Evolutionary conservation across 2,797 vertebrate species (phyloP).

Genomic region (Zenarchopterus dispar): DNA sequence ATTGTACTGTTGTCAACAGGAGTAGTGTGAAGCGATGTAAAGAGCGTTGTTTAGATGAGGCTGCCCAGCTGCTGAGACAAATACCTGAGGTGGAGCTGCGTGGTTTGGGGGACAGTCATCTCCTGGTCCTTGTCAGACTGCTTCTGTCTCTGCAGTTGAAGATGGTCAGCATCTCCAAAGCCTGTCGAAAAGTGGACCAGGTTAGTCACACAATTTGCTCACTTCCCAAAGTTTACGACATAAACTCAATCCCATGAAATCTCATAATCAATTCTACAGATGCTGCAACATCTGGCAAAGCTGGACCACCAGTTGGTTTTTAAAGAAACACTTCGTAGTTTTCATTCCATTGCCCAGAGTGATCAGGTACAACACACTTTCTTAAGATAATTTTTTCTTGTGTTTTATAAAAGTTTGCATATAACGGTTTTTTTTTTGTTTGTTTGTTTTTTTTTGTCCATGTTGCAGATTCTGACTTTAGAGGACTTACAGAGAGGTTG

Average conservation of each 20-base stretch:
- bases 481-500: constrained; percentile 85
- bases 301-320: constrained; percentile 73
- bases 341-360: constrained; percentile 57
- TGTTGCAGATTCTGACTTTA: constrained; percentile 70
- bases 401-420: not conserved
- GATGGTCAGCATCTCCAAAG: constrained; percentile 78
- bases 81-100: constrained; percentile 66
- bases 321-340: constrained; percentile 65
- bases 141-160: constrained; percentile 85
- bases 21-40: constrained; percentile 81
- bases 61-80: constrained; percentile 70
- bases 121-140: constrained; percentile 79
- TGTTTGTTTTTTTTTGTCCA: constrained; percentile 7
- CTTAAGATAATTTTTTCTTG: not conserved
- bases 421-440: constrained; percentile 10
- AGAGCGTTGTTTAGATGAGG: constrained; percentile 86
- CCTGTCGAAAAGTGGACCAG: constrained; percentile 89
- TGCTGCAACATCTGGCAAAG: constrained; percentile 77
- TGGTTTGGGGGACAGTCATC: constrained; percentile 45
- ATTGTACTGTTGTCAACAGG: constrained; percentile 65
- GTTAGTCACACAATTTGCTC: constrained; percentile 54
- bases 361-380: constrained; percentile 68
- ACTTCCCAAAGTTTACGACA: not conserved
- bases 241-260: not conserved
- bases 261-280: constrained; percentile 62